phyloP scores from a whole-genome alignment of 2,888 invertebrate genomes.

The Ypsolopha sequella region DNA sequence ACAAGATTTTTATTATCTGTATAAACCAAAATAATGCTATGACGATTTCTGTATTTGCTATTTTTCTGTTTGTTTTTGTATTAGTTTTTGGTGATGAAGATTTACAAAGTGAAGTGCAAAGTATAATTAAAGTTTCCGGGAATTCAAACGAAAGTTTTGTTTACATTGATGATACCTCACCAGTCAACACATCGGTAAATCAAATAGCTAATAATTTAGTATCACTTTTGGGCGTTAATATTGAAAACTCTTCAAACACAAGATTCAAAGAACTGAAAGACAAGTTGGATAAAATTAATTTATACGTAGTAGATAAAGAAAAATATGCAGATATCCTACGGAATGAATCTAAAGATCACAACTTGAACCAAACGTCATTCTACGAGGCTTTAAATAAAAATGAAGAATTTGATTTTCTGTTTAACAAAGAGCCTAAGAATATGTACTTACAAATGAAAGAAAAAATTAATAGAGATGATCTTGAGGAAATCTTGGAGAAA shows the following conservation, averaged over 20 bases:
- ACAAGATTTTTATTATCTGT: no score
- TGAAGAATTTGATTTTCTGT: constrained; percentile 30
- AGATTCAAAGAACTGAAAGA: constrained; percentile 34
- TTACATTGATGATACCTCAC: no score
- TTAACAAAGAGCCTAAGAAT: constrained; percentile 27
- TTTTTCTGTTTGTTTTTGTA: neutral
- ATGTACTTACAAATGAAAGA: constrained; percentile 48
- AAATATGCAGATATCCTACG: constrained; percentile 23
- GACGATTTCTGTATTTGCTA: neutral
- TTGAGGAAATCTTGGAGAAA: constrained; percentile 10
- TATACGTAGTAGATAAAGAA: constrained; percentile 32
- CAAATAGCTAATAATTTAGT: constrained; percentile 23
- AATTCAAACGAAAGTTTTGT: no score
- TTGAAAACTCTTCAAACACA: constrained; percentile 10
- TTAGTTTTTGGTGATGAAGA: neutral
- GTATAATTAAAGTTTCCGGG: neutral
- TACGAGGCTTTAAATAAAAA: constrained; percentile 35
- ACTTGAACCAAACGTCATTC: constrained; percentile 42
- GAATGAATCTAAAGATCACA: constrained; percentile 26
- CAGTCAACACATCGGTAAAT: constrained; percentile 10
- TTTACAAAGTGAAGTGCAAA: neutral
- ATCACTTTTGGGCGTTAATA: constrained; percentile 13
- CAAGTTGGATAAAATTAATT: constrained; percentile 33
- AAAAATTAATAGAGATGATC: constrained; percentile 51
- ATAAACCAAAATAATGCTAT: neutral